Base-by-base conservation (phyloP, 2,888 invertebrate species). In the Opisthograptis luteolata region DNA sequence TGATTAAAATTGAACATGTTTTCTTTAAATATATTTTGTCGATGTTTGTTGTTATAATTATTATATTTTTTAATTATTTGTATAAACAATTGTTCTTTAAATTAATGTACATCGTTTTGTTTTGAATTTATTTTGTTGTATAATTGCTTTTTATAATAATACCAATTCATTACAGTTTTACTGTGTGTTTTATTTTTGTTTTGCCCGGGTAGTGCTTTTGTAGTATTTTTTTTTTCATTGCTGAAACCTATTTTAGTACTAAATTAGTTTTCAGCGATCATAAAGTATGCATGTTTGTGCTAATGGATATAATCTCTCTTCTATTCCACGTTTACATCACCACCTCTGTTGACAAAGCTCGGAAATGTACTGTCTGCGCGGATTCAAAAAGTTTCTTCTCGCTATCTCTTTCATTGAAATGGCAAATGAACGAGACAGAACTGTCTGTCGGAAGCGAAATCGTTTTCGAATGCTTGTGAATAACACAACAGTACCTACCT, bases 91-190 rank as follows among this genome's bases (percentile, higher is more conserved):
- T 93, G 93, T 93, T 93, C 93, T 93, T 93, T 93, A 93, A 93
- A 93, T 93, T 93, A 93, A 93, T 93, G 93, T 93, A 93, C 93
- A 93, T 93, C 93, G 93, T 93, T 94, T 93, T 93, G 93, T 93
- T 93, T 93, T 93, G 92, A 92, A 92, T 93, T 93, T 92, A 92
- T 92, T 92, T 93, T 93, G 93, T 93, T 93, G 93, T 93, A 93
- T 93, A 93, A 92, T 93, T 93, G 93, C 93, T 93, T 93, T 93
- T 93, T 93, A 86, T 86, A 93, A 93, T 93, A 93, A 93, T 93
- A 93, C 92, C 93, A 93, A 91, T 93, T 93, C 93, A 92, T 91
- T 91, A 93, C 93, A 93, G 93, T 93, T 93, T 93, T 92, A 91
- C 80, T 90, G 92, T 91, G 92, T 91, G 91, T 92, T 91, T 92